Base-by-base conservation (phyloP, 2,797 vertebrate species). In the Gambelia wislizenii region DNA sequence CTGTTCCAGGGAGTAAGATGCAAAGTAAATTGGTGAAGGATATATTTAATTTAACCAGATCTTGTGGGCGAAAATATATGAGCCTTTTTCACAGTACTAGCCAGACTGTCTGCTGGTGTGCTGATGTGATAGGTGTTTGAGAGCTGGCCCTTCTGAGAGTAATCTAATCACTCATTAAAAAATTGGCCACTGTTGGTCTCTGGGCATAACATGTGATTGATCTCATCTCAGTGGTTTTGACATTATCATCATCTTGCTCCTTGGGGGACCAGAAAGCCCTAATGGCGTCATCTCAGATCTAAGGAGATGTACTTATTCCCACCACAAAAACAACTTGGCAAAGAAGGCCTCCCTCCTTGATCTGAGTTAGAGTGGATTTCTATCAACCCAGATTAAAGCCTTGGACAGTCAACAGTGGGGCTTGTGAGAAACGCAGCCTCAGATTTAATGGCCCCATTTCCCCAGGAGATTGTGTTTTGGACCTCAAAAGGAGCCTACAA, bases 151-250 rank as follows among this genome's bases (percentile, higher is more conserved):
- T 88, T 88, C 74, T 25, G 67, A 27, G 72, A 77, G n/a, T 84
- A 88, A 88, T 88, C 72, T 88, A 84, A 84, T 88, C 84, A 86
- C 42, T 18, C 13, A 18, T 49, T 39, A 85, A 89, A 80, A 27
- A 16, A 20, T 86, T 89, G 59, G 88, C 87, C 82, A n/a, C 76
- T 47, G 49, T 86, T 82, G n/a, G 54, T 27, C 47, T 89, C 69
- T 82, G 89, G 78, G 84, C 78, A 84, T 36, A 42, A 61, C 52
- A 67, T 72, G 30, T 82, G 84, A 82, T 89, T 89, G 89, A 89
- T 89, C 84, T 89, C 89, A 82, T 81, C 78, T 78, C 20, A 82
- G 84, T 81, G 84, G 84, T 89, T 89, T 89, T 86, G 56, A 89
- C 89, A 67, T 89, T 89, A 89, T 89, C 78, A 14, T 76, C 42